phyloP scores from a whole-genome alignment of 2,113 vertebrate species.

The Murina feae region DNA sequence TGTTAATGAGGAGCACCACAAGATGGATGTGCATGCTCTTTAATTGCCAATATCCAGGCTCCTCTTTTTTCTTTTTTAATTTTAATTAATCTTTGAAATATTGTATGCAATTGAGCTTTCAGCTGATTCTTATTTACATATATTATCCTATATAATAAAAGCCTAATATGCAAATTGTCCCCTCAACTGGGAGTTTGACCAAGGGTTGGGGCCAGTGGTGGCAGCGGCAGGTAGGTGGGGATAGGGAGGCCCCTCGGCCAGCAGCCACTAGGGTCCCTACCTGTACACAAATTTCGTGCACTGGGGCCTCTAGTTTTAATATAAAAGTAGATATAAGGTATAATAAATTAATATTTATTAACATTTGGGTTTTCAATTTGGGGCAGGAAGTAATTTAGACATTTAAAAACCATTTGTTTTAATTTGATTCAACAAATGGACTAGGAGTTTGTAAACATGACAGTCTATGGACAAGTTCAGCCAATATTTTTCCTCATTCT shows the following conservation, averaged over 20 bases:
- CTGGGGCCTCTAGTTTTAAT: not conserved
- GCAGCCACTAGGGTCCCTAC: too few relatives aligned
- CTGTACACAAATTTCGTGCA: too few relatives aligned
- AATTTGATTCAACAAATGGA: constrained; percentile 23
- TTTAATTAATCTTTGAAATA: not conserved
- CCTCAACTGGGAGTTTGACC: too few relatives aligned
- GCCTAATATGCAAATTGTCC: too few relatives aligned
- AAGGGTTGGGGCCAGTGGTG: too few relatives aligned
- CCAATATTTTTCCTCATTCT: not conserved
- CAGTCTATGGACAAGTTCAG: not conserved
- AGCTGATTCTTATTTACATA: not conserved
- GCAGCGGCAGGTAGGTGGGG: too few relatives aligned
- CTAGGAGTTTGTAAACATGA: not conserved
- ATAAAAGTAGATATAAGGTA: not conserved
- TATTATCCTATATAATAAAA: not conserved
- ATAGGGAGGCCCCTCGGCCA: too few relatives aligned
- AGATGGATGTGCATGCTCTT: not conserved
- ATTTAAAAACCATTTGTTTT: not conserved
- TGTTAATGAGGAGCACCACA: not conserved
- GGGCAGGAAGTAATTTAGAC: not conserved
- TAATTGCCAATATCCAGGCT: not conserved
- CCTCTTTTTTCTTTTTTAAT: not conserved
- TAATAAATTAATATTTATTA: not conserved
- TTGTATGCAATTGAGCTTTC: not conserved
- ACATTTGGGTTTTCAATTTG: not conserved